Conservation (phyloP, 2,888 invertebrate genomes). For the Acleris literana region DNA sequence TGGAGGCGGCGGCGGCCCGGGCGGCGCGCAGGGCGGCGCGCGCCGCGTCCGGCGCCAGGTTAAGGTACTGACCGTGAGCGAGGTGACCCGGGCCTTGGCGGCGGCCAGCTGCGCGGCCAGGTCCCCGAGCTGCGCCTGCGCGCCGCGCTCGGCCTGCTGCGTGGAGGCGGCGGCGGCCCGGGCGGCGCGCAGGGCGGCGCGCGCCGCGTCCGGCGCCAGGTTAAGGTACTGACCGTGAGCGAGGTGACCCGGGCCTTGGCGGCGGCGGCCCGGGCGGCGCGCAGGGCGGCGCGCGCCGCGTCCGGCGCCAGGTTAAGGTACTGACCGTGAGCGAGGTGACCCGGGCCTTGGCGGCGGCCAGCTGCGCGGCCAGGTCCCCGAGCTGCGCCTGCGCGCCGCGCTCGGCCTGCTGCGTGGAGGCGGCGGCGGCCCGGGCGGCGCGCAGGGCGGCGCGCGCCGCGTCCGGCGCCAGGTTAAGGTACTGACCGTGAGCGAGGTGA, state of each 20-base stretch:
- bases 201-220: neutral
- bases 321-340: slow-evolving; percentile 19
- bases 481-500: slow-evolving; percentile 18
- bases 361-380: no score
- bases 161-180: slow-evolving; percentile 37
- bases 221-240: slow-evolving; percentile 14
- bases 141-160: slow-evolving; percentile 37
- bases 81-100: slow-evolving; percentile 13
- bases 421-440: no score
- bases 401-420: no score
- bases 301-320: neutral
- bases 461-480: slow-evolving; percentile 1
- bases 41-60: slow-evolving; percentile 17
- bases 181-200: slow-evolving; percentile 34
- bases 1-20: slow-evolving; percentile 37
- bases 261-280: no score
- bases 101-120: slow-evolving; percentile 14
- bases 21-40: slow-evolving; percentile 36
- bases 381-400: no score
- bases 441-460: no score
- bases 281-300: no score
- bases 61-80: slow-evolving; percentile 6
- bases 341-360: slow-evolving; percentile 10
- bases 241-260: slow-evolving; percentile 15
- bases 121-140: slow-evolving; percentile 7